Conservation (phyloP, 2,888 invertebrate genomes). For the Unio pictorum region DNA sequence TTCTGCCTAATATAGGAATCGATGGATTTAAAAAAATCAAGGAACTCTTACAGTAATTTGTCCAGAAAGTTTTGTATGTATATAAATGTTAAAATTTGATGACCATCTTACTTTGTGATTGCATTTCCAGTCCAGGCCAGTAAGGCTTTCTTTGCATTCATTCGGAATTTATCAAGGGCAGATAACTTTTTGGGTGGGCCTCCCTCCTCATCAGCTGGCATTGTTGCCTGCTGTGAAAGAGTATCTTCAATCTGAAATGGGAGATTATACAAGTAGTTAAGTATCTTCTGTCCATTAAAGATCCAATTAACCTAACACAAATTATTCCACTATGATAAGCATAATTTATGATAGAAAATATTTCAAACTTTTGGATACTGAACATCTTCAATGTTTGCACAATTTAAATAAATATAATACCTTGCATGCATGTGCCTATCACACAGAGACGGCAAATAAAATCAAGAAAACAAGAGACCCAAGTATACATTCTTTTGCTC, state of each 20-base stretch:
- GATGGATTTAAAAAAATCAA: too few species aligned
- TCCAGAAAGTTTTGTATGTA: too few species aligned
- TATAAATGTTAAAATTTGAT: neutral
- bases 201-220: constrained; percentile 37
- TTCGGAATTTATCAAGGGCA: constrained; percentile 72
- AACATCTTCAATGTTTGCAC: too few species aligned
- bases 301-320: neutral
- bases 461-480: too few species aligned
- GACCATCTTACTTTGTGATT: constrained; percentile 75
- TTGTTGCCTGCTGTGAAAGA: constrained; percentile 35
- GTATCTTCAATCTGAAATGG: constrained; percentile 61
- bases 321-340: neutral
- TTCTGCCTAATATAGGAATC: too few species aligned
- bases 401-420: too few species aligned
- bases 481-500: too few species aligned
- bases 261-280: neutral
- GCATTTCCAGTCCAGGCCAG: constrained; percentile 96
- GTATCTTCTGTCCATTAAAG: neutral
- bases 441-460: too few species aligned
- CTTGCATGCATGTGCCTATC: too few species aligned
- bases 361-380: neutral
- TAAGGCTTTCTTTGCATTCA: constrained; percentile 91
- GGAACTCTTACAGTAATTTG: too few species aligned
- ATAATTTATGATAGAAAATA: neutral
- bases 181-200: constrained; percentile 32